phyloP scores from a whole-genome alignment of 2,113 vertebrate species.

The Brachypteracias leptosomus region DNA sequence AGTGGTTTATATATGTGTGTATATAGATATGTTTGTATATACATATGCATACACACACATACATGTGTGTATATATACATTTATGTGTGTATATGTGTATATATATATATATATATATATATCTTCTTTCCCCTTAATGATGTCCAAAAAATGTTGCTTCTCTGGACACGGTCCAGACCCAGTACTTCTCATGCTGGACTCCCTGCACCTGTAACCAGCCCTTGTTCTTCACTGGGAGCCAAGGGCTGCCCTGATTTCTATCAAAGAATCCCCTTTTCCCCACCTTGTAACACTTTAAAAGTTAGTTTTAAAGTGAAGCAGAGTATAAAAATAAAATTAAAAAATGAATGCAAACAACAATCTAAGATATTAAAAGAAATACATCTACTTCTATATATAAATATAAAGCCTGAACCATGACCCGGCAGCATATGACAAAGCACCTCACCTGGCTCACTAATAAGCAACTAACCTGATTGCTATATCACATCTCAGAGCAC shows the following conservation, averaged over 20 bases:
- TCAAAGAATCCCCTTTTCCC: neutral
- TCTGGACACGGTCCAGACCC: neutral
- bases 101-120: neutral
- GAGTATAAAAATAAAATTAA: too few species aligned
- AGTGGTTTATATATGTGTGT: neutral
- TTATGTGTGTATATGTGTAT: too few species aligned
- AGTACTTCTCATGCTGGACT: neutral
- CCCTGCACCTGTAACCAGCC: neutral
- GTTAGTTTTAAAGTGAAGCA: neutral
- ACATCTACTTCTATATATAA: neutral
- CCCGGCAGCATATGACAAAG: neutral
- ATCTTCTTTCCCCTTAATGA: neutral
- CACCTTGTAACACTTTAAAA: neutral
- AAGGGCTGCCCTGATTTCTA: neutral
- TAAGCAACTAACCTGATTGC: neutral
- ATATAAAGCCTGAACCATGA: neutral
- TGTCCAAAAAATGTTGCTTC: neutral
- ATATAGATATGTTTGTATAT: neutral
- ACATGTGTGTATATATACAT: too few species aligned
- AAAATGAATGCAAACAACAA: neutral
- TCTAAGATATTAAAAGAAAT: neutral
- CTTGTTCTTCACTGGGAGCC: neutral
- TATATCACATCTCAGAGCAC: slow-evolving; percentile 34
- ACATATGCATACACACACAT: too few species aligned
- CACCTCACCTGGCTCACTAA: neutral